Conservation (phyloP, 2,797 vertebrate genomes). For the Luscinia luscinia region DNA sequence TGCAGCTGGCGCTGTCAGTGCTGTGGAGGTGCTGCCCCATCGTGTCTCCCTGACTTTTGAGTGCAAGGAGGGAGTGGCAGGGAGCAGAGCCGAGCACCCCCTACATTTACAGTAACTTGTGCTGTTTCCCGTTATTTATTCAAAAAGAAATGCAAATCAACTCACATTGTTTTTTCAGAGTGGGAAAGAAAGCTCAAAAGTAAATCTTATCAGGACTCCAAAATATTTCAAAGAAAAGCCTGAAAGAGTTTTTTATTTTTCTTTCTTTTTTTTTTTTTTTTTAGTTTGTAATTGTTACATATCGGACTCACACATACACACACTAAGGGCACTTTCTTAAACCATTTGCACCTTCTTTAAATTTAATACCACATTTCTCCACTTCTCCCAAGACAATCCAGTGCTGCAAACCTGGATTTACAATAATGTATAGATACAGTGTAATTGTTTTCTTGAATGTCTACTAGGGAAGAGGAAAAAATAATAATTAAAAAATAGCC, state of each 20-base stretch:
- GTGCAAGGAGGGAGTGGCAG: neutral
- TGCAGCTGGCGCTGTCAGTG: neutral
- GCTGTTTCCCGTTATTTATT: neutral
- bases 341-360: neutral
- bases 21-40: neutral
- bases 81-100: neutral
- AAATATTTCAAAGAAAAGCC: neutral
- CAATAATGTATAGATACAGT: neutral
- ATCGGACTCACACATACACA: fast-evolving
- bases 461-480: neutral
- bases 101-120: neutral
- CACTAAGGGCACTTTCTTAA: neutral
- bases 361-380: neutral
- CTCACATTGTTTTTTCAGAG: neutral
- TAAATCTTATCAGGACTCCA: neutral
- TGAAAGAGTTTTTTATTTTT: neutral
- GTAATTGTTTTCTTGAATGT: neutral
- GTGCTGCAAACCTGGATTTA: neutral
- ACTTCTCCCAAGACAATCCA: neutral
- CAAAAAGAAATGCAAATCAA: conserved; percentile 32
- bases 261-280: too few relatives aligned
- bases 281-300: neutral
- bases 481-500: neutral
- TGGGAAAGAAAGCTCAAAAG: neutral
- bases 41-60: fast-evolving